These are phyloP conservation scores for Dinothrombium tinctorium DNA, from an alignment of 1,140 invertebrate species.

Conservation along the genomic window DNA sequence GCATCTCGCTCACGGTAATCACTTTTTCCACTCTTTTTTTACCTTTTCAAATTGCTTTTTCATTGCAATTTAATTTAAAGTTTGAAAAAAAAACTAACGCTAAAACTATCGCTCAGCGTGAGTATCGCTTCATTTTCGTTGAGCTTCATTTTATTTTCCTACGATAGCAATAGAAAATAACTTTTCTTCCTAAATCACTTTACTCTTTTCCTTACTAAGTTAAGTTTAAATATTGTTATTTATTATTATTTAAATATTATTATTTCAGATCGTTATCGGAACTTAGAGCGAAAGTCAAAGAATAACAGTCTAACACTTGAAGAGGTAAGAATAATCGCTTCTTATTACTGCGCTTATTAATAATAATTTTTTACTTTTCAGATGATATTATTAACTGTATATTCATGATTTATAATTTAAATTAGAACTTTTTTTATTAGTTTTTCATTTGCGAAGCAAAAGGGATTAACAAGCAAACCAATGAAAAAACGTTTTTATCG, in stretches of 20 bases:
- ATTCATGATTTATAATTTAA: slow-evolving; percentile 28
- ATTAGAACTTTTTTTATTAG: too few species aligned
- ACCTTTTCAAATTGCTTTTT: neutral
- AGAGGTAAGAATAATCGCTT: slow-evolving; percentile 27
- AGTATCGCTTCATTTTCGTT: neutral
- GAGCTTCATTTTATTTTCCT: neutral
- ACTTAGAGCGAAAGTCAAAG: slow-evolving; percentile 43
- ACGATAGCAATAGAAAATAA: neutral
- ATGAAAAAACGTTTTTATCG: too few species aligned
- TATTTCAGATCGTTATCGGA: slow-evolving; percentile 38
- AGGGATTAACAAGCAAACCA: too few species aligned
- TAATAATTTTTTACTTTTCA: slow-evolving; percentile 20
- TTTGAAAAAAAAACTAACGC: neutral
- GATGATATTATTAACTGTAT: slow-evolving; percentile 45
- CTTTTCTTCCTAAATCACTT: neutral
- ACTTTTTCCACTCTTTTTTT: neutral
- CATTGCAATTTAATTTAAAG: neutral
- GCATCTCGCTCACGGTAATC: slow-evolving; percentile 41
- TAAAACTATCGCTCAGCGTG: neutral
- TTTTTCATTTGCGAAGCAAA: too few species aligned
- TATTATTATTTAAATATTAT: slow-evolving; percentile 8
- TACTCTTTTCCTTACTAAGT: neutral
- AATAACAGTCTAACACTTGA: slow-evolving; percentile 42
- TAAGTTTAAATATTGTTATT: neutral
- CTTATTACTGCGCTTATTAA: neutral